Evolutionary conservation across 1,140 invertebrate species (phyloP).

Genomic region (Tetramorium alpestre): DNA sequence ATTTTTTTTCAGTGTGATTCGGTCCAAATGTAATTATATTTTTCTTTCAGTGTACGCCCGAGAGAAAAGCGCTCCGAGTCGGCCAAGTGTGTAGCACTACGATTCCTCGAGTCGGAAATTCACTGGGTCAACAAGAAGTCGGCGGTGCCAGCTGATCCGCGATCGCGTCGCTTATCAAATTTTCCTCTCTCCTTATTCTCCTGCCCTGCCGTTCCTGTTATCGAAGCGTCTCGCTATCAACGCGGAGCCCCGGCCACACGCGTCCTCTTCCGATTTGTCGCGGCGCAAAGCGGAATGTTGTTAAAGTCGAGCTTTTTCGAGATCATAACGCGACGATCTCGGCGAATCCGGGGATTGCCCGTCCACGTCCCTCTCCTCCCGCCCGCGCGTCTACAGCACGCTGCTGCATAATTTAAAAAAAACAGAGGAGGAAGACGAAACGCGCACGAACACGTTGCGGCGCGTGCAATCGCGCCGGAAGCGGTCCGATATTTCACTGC

Average conservation of each 20-base stretch:
- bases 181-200: not conserved
- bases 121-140: no score
- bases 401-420: no score
- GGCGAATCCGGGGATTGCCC: no score
- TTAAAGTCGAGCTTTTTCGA: not conserved
- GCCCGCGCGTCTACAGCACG: no score
- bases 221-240: not conserved
- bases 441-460: not conserved
- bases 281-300: not conserved
- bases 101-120: no score
- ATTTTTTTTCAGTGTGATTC: no score
- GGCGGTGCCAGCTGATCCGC: not conserved
- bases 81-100: no score
- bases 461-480: constrained; percentile 50
- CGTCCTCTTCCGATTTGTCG: not conserved
- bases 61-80: no score
- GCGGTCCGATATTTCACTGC: constrained; percentile 38
- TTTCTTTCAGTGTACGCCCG: no score
- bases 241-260: not conserved
- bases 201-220: not conserved
- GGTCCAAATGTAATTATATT: no score
- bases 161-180: constrained; percentile 16
- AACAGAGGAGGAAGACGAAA: not conserved
- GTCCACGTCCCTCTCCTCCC: no score
- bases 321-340: not conserved